phyloP scores from a whole-genome alignment of 2,888 invertebrate species.

The Chymomyza amoena region DNA sequence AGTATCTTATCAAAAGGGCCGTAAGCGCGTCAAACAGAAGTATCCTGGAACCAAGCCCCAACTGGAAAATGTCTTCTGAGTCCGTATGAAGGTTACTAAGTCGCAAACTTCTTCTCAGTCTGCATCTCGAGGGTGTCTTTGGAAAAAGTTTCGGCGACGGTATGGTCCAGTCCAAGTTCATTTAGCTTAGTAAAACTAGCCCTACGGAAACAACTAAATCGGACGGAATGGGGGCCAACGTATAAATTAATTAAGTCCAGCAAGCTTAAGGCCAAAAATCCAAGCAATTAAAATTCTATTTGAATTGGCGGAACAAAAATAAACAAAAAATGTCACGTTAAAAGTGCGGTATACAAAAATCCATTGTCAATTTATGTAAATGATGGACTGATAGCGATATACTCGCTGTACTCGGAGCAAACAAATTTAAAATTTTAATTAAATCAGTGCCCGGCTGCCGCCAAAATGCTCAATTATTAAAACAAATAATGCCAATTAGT shows the following conservation, averaged over 20 bases:
- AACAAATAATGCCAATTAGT: constrained; percentile 78
- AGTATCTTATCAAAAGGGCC: too few species aligned
- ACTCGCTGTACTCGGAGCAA: constrained; percentile 5
- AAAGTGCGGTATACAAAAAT: not conserved
- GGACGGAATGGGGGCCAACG: too few species aligned
- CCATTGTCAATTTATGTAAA: constrained; percentile 8
- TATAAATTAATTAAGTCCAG: constrained; percentile 50
- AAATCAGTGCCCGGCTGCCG: constrained; percentile 60
- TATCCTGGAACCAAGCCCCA: too few species aligned
- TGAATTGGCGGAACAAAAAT: constrained; percentile 34
- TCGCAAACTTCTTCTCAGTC: too few species aligned
- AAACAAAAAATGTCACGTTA: constrained; percentile 41
- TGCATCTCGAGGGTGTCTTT: too few species aligned
- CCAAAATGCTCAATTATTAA: constrained; percentile 76
- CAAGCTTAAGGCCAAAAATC: constrained; percentile 50
- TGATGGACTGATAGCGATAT: constrained; percentile 4
- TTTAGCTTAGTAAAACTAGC: too few species aligned
- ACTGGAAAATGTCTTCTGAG: too few species aligned
- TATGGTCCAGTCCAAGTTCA: too few species aligned
- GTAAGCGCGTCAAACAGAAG: too few species aligned
- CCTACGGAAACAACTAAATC: too few species aligned
- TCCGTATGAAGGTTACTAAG: too few species aligned
- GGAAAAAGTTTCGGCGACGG: too few species aligned
- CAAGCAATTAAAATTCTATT: constrained; percentile 62
- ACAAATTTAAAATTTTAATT: constrained; percentile 71